These are phyloP conservation scores for Zenarchopterus dispar DNA, from an alignment of 2,797 vertebrate genomes.

Conservation along the genomic window DNA sequence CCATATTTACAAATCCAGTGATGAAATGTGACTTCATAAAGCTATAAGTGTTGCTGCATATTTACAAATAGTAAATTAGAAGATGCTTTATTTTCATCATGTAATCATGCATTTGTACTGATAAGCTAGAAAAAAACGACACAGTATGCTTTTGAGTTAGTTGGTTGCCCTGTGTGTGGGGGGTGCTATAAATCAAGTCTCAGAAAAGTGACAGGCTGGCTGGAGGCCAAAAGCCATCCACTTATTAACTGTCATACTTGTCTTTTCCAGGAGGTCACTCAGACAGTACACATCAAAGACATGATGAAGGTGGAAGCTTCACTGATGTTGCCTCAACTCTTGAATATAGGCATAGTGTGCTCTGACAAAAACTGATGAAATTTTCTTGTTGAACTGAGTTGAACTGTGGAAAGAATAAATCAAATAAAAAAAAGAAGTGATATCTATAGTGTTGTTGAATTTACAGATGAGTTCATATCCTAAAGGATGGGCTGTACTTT, in stretches of 20 bases:
- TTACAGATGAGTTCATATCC: not conserved
- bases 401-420: constrained; percentile 1
- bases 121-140: not conserved
- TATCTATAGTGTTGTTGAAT: not conserved
- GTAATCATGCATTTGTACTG: not conserved
- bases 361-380: not conserved
- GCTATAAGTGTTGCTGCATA: not conserved
- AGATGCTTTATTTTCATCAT: too few relatives aligned
- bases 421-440: not conserved
- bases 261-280: constrained; percentile 48
- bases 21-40: constrained; percentile 2
- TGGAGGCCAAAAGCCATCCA: constrained; percentile 52
- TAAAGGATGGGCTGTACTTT: not conserved
- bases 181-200: constrained; percentile 30
- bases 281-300: constrained; percentile 39
- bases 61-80: not conserved
- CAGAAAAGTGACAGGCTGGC: constrained; percentile 57
- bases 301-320: constrained; percentile 51
- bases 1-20: constrained; percentile 57
- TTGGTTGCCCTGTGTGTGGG: constrained; percentile 20
- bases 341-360: not conserved
- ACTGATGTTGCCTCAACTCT: constrained; percentile 1
- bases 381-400: constrained; percentile 1
- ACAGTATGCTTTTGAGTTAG: constrained; percentile 12
- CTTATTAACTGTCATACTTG: constrained; percentile 65